Base-by-base conservation (phyloP, 2,888 invertebrate genomes). In the Macrosoma leucophasiata region DNA sequence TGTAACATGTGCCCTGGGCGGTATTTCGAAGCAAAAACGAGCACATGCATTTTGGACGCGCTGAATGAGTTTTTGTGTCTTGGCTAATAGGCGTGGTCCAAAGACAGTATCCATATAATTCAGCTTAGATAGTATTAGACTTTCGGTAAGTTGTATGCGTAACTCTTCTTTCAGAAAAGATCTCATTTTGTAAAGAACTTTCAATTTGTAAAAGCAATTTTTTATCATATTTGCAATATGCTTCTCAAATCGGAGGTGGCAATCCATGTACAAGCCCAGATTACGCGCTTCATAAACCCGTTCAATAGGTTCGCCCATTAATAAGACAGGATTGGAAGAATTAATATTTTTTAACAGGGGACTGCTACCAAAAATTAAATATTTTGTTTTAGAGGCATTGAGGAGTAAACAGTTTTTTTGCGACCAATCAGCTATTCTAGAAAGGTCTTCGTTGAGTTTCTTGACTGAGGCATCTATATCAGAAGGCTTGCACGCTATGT, bases 41-140 rank as follows among this genome's bases (percentile, higher is more conserved):
- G 35, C 28, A 21, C 42, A 42, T 4, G 46, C 37, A 18, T 45
- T 39, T 25, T 40, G 40, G 18, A 29, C 22, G n/a, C n/a, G n/a
- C n/a, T n/a, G n/a, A n/a, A n/a, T n/a, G n/a, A n/a, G n/a, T n/a
- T n/a, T n/a, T n/a, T n/a, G n/a, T n/a, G n/a, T n/a, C n/a, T n/a
- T n/a, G n/a, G n/a, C n/a, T n/a, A n/a, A n/a, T n/a, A n/a, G n/a
- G n/a, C n/a, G n/a, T n/a, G n/a, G n/a, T n/a, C n/a, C n/a, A n/a
- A n/a, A n/a, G n/a, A n/a, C n/a, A n/a, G n/a, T n/a, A n/a, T n/a
- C n/a, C n/a, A n/a, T n/a, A n/a, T n/a, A n/a, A n/a, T n/a, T n/a
- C n/a, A n/a, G n/a, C n/a, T n/a, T n/a, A n/a, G n/a, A n/a, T n/a
- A n/a, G n/a, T n/a, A n/a, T n/a, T n/a, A n/a, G n/a, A n/a, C n/a